A percentile compares a stretch with the other conserved stretches of the same genome.
phyloP scores from a whole-genome alignment of 1,140 invertebrate species.

The Drosophila nannoptera region DNA sequence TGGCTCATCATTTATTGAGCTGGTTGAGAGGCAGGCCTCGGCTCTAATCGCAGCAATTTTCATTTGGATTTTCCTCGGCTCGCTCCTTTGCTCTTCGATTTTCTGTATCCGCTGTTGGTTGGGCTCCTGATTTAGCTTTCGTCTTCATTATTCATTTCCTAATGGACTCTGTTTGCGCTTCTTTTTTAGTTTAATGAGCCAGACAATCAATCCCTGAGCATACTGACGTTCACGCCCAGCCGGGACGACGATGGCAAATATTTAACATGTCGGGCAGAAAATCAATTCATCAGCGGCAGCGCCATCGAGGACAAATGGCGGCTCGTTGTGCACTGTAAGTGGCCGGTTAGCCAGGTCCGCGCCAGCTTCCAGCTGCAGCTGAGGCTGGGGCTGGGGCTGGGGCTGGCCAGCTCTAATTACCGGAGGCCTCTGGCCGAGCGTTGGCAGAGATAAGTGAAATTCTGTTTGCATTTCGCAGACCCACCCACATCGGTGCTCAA shows the following conservation, averaged over 20 bases:
- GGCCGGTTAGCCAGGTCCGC: not conserved
- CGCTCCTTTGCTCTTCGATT: too few species aligned
- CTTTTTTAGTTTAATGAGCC: slow-evolving; percentile 85
- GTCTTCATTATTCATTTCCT: slow-evolving; percentile 74
- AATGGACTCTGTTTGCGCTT: slow-evolving; percentile 75
- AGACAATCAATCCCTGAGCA: slow-evolving; percentile 91
- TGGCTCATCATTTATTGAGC: too few species aligned
- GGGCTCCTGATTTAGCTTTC: slow-evolving; percentile 32
- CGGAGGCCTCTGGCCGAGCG: not conserved
- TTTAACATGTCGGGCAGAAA: slow-evolving; percentile 92
- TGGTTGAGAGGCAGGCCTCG: not conserved
- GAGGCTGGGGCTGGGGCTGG: too few species aligned
- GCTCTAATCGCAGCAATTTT: slow-evolving; percentile 43
- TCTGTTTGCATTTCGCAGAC: slow-evolving; percentile 81
- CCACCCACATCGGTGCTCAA: slow-evolving; percentile 86
- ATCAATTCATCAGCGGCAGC: slow-evolving; percentile 89
- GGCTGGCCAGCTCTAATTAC: slow-evolving; percentile 48
- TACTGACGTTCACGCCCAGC: slow-evolving; percentile 88
- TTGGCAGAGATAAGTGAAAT: not conserved
- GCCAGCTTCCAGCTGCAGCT: too few species aligned
- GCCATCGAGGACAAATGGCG: slow-evolving; percentile 90
- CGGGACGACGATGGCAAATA: slow-evolving; percentile 92
- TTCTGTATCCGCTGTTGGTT: not conserved
- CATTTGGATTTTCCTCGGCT: slow-evolving; percentile 34
- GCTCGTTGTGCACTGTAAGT: slow-evolving; percentile 88